phyloP scores from a whole-genome alignment of 2,888 invertebrate genomes.

The Watsonalla binaria region DNA sequence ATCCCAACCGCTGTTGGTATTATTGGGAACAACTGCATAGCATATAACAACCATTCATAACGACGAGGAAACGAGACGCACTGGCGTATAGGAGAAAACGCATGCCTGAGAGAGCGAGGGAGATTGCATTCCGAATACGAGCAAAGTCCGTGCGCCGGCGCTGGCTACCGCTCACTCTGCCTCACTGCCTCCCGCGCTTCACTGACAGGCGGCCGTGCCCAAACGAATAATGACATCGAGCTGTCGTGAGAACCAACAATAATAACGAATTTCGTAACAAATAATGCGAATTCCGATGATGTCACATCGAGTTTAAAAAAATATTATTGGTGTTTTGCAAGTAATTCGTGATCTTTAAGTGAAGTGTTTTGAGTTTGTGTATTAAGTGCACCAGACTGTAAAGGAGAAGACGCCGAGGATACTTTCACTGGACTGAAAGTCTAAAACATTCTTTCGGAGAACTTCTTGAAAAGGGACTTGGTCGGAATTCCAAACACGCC shows the following conservation, averaged over 20 bases:
- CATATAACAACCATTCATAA: constrained; percentile 62
- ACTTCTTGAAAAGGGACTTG: constrained; percentile 57
- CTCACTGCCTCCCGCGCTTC: constrained; percentile 25
- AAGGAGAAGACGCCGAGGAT: constrained; percentile 66
- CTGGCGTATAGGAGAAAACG: constrained; percentile 51
- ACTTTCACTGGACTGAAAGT: constrained; percentile 79
- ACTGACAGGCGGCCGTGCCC: constrained; percentile 26
- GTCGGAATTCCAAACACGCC: constrained; percentile 35
- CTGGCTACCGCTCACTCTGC: constrained; percentile 24
- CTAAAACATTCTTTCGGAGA: constrained; percentile 69
- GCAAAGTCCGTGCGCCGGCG: constrained; percentile 28
- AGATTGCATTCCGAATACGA: constrained; percentile 67
- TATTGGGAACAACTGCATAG: constrained; percentile 55
- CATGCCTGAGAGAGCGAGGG: constrained; percentile 67
- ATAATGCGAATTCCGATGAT: constrained; percentile 42
- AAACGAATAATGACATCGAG: constrained; percentile 12
- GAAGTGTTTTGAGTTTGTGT: constrained; percentile 40
- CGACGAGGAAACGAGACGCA: constrained; percentile 57
- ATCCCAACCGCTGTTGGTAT: constrained; percentile 22
- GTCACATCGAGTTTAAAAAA: constrained; percentile 32
- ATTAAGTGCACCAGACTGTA: constrained; percentile 41
- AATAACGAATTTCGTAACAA: constrained; percentile 43
- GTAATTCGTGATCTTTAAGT: constrained; percentile 29
- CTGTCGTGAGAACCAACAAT: constrained; percentile 44
- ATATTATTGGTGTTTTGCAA: constrained; percentile 37